These are phyloP conservation scores for Pristionchus fissidentatus DNA, from an alignment of 2,888 invertebrate species.

Conservation along the genomic window DNA sequence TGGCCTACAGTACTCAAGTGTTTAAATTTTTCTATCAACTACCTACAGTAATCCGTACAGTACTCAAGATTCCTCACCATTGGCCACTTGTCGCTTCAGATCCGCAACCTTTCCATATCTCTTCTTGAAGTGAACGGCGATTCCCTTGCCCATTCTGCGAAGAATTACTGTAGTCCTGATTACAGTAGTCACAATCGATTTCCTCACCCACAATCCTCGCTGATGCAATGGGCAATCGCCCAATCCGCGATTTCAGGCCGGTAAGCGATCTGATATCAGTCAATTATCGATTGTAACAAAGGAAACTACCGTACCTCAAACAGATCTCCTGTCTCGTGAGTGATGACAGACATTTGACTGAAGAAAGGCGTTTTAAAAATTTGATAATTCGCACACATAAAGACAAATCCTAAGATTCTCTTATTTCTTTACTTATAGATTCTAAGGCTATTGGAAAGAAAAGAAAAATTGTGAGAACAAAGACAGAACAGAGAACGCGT, in stretches of 20 bases:
- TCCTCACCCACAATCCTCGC: constrained; percentile 53
- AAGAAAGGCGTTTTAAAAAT: background rate
- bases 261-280: constrained; percentile 31
- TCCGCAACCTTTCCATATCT: constrained; percentile 49
- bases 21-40: background rate
- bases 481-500: no score
- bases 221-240: constrained; percentile 54
- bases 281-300: background rate
- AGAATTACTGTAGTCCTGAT: background rate
- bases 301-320: constrained; percentile 20
- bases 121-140: constrained; percentile 54
- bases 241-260: constrained; percentile 43
- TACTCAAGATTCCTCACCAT: background rate
- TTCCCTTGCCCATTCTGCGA: constrained; percentile 54
- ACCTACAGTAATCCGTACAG: background rate
- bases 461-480: no score
- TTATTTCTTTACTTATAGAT: no score
- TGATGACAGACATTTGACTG: constrained; percentile 29
- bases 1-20: no score
- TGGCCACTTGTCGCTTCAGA: constrained; percentile 52
- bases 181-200: background rate
- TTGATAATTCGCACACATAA: background rate
- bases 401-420: no score
- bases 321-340: constrained; percentile 43
- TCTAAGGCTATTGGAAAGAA: no score